Evolutionary conservation across 2,888 invertebrate genomes (phyloP).

Genomic region (Chrysotoxum bicinctum): DNA sequence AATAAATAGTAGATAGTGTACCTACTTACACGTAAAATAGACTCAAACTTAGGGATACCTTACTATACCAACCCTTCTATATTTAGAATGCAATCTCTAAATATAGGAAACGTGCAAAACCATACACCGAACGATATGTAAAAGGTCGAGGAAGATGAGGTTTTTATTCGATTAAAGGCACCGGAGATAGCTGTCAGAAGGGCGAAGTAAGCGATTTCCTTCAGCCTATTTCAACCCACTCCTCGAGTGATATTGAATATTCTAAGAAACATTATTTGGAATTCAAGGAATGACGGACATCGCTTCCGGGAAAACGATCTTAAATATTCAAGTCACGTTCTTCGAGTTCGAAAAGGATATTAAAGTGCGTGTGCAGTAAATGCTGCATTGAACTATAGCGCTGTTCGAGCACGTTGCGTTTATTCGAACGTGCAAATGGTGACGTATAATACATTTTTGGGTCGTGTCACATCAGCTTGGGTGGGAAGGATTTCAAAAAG

Average conservation of each 20-base stretch:
- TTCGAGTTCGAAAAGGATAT: constrained; percentile 51
- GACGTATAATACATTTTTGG: constrained; percentile 29
- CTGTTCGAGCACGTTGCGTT: constrained; percentile 52
- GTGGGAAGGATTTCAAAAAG: constrained; percentile 5
- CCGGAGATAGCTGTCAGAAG: constrained; percentile 33
- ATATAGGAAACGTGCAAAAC: constrained; percentile 1
- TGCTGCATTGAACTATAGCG: constrained; percentile 37
- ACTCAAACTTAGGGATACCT: constrained; percentile 25
- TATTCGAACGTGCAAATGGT: constrained; percentile 54
- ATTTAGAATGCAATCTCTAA: constrained; percentile 40
- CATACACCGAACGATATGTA: constrained; percentile 8
- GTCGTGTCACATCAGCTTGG: constrained; percentile 56
- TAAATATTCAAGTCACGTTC: constrained; percentile 63
- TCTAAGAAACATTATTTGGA: constrained; percentile 32
- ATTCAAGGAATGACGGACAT: constrained; percentile 9
- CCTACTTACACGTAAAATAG: constrained; percentile 31
- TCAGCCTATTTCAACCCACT: background rate
- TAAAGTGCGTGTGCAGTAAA: constrained; percentile 67
- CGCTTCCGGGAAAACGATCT: background rate
- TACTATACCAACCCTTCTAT: background rate
- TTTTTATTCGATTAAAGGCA: constrained; percentile 58
- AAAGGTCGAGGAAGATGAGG: constrained; percentile 47
- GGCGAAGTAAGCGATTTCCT: background rate
- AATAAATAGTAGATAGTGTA: constrained; percentile 46
- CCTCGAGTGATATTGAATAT: constrained; percentile 56